Evolutionary conservation across 1,140 invertebrate species (phyloP), one percentile per base, ranked within the genome.

Genomic region (Microplitis mediator): DNA sequence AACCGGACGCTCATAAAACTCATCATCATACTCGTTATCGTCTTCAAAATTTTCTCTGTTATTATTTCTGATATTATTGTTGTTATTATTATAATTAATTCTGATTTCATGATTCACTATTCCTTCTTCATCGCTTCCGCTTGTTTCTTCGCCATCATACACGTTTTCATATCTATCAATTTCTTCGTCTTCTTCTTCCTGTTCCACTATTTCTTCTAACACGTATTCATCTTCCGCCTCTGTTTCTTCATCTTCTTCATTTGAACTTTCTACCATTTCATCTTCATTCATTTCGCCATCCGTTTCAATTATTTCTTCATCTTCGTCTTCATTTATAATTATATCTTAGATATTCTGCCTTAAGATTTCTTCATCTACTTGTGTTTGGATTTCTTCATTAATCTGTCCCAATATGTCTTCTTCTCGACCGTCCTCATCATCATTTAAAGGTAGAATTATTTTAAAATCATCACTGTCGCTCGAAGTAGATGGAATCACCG

Each of bases 11-110:
- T 69, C 13, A 36, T 69, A 69, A 31, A 67, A 67, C 52, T 52
- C 50, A 69, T 69, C 13, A 69, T 58, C 14, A 58, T 69, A 50
- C 32, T 58, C 51, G 14, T 69, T 16, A 54, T 54, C 51, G 51
- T 54, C 4, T 54, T 54, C 51, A 9, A 54, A 54, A 16, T 54
- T 54, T 13, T 54, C 51, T 11, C 51, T 54, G 5, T 9, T 54
- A 54, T 54, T 54, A 54, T 54, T 54, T 4, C 14, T 13, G 11
- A 4, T 54, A 16, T 54, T 54, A 54, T 54, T 54, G 13, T 54
- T 54, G 13, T 54, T 54, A 16, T 54, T 54, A 54, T 54, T 54
- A 54, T 54, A 54, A 54, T n/a, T 54, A 13, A 54, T 54, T 54
- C 51, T 16, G 14, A 54, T 54, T 9, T 16, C 51, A 54, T 54